Evolutionary conservation across 1,140 invertebrate species (phyloP), one percentile per base, ranked within the genome.

Genomic region (Caerostris extrusa): DNA sequence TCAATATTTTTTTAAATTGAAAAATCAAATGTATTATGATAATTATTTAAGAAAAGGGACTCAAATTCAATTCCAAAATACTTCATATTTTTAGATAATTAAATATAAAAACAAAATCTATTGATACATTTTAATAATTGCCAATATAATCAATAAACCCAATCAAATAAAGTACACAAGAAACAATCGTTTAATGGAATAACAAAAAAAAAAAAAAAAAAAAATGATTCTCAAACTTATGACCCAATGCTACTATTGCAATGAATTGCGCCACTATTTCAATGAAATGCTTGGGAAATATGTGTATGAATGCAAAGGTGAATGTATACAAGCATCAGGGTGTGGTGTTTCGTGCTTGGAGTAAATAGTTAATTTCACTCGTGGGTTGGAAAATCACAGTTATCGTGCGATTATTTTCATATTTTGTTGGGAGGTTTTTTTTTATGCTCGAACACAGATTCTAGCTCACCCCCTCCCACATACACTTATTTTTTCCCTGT

Each of bases 331-430:
- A 92, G 90, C 82, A 85, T n/a, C 83, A 83, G 91, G 81, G 91
- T 93, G 91, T 85, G 61, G 61, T 56, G 12, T 93, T 91, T 86
- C 53, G 34, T 61, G 91, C 83, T 56, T 61, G 53, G 53, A 67
- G 91, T 93, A 93, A 93, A 93, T 93, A 93, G 82, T 93, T 93
- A 93, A 93, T 93, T 93, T 77, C 81, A 85, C 58, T 81, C 19
- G 82, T 19, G 56, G 12, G 81, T 83, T 87, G 50, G 82, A 87
- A 93, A 93, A 93, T 87, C 91, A 87, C 91, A 93, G 91, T 90
- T 34, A 82, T 81, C 58, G 81, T 85, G 81, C 82, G 82, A 93
- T 93, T 93, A 87, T 69, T 93, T 87, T 61, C 83, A 83, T 64
- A 82, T 91, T 90, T 90, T 81, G 57, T 81, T 90, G 61, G 34